Percentiles rank a stretch among this genome's conserved stretches.
phyloP scores from a whole-genome alignment of 2,888 invertebrate genomes.

The Lycocerus yunnanus region DNA sequence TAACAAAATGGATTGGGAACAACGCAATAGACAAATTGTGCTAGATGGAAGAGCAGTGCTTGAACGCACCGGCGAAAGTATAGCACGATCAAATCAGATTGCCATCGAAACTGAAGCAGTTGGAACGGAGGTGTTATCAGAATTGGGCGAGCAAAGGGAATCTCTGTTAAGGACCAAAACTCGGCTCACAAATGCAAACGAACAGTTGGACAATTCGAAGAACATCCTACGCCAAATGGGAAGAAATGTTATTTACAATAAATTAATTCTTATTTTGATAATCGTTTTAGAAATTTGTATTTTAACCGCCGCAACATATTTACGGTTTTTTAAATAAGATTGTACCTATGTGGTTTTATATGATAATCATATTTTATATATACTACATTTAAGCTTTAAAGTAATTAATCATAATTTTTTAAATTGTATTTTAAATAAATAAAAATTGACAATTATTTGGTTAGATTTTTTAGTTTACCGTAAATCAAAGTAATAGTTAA shows the following conservation, averaged over 20 bases:
- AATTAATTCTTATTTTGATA: conserved; percentile 72
- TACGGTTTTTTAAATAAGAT: conserved; percentile 58
- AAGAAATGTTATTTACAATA: conserved; percentile 74
- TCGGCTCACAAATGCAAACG: conserved; percentile 73
- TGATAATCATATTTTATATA: neutral
- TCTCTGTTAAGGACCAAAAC: conserved; percentile 68
- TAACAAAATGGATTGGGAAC: conserved; percentile 56
- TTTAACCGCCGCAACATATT: conserved; percentile 64
- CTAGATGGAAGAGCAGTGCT: conserved; percentile 61
- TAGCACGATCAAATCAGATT: conserved; percentile 72
- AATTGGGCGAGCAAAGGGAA: conserved; percentile 77
- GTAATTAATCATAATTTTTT: neutral
- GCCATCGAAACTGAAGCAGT: conserved; percentile 82
- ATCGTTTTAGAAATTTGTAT: conserved; percentile 73
- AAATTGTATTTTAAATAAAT: neutral
- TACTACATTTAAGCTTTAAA: neutral
- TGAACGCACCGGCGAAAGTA: conserved; percentile 66
- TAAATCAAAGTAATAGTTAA: too few relatives aligned
- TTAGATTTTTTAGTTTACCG: neutral
- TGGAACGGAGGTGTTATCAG: conserved; percentile 76
- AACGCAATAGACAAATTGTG: conserved; percentile 63
- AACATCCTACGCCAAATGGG: conserved; percentile 69
- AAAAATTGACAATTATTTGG: neutral
- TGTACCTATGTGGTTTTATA: neutral
- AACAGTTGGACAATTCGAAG: conserved; percentile 67